Base-by-base conservation (phyloP, 2,113 vertebrate genomes). In the Paramormyrops kingsleyae region DNA sequence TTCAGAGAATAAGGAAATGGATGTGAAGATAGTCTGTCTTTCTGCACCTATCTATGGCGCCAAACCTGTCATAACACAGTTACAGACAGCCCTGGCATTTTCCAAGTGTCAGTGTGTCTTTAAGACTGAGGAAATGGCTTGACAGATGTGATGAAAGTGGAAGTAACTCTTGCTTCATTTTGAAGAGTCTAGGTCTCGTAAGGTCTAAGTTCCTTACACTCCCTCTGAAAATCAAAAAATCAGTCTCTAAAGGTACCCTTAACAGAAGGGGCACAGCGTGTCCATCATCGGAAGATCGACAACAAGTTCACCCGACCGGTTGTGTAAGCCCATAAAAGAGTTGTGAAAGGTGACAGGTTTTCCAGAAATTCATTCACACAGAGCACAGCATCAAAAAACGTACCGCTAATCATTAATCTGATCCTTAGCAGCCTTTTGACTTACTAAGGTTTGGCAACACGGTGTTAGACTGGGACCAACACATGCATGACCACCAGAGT, bases 1-100 rank as follows among this genome's bases (percentile, higher is more conserved):
- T 91, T 87, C 66, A 92, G 89, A 89, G 52, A 13, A 56, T 49
- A 56, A 86, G 35, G n/a, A 87, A 24, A 84, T 17, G 17, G 31
- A 44, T 88, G 91, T 70, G 88, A 92, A 89, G 59, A 88, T 47
- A n/a, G 9, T 83, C 24, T 19, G 44, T 87, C 46, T 84, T 74
- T 46, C 49, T 24, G 8, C 52, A 80, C 6, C 52, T 80, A 52
- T 53, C 49, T 85, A 66, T 53, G 0, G n/a, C 17, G 24, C 24
- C 27, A 56, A 9, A 21, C 5, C 50, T 83, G 39, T 59, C 88
- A 83, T 44, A 52, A 44, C 35, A 46, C 52, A 21, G 27, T 5
- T n/a, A 46, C 66, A 44, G 31, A 42, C 86, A 39, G 15, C 35
- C 6, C 9, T n/a, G 8, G 21, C 31, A 39, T 52, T 39, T 52